Base-by-base conservation (phyloP, 37 sponge, comb jelly and placozoan species). In the Haliclona indistincta region DNA sequence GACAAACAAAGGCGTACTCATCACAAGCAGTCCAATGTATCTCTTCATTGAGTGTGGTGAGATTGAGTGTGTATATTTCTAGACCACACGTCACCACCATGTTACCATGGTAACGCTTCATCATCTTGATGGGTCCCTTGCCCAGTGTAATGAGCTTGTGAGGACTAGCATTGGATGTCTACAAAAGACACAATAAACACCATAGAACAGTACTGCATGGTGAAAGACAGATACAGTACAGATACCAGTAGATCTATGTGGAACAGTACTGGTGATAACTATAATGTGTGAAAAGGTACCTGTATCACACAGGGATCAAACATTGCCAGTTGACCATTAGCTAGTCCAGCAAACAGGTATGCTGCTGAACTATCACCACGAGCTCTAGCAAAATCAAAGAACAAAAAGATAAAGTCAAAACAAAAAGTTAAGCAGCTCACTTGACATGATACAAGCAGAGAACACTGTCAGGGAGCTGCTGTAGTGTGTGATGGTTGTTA, bases 291-390 rank as follows among this genome's bases (percentile, higher is more conserved):
- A n/a, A n/a, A 33, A 66, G 56, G 37, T 33, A 75, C 78, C 25
- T 61, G 66, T 17, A 88, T 41, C 37, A 35, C 22, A 43, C 26
- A 60, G 33, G 72, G 60, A 36, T 75, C 61, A 63, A 52, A 88
- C 26, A 76, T 23, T 20, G 70, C 78, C 33, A 88, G 38, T 13
- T 40, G 6, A 1, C 88, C 88, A 72, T 66, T 70, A 25, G 78
- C 83, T 32, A 88, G 77, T 33, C 88, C 88, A 44, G 83, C 88
- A 82, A 78, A 88, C 62, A 88, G 55, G n/a, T 33, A 51, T 5
- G 56, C 22, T n/a, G 2, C 47, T 36, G 5, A 23, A n/a, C 74
- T 35, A n/a, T 26, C 19, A 5, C 17, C 43, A 26, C 23, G 67
- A 43, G 35, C 28, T 2, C 28, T 4, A 8, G 33, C 20, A 6